Evolutionary conservation across 2,888 invertebrate genomes (phyloP).

Genomic region (Rotaria sp.): DNA sequence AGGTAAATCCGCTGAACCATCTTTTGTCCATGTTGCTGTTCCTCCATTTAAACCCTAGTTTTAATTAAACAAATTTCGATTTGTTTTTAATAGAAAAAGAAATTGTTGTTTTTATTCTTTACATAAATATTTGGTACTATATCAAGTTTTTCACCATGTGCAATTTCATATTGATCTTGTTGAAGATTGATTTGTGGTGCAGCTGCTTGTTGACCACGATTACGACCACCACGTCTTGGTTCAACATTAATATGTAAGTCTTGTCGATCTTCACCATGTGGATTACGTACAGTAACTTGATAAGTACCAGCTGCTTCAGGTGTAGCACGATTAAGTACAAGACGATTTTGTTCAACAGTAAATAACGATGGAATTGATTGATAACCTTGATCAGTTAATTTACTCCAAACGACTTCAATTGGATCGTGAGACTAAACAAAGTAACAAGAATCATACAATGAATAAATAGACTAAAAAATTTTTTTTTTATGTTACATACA

Average conservation of each 20-base stretch:
- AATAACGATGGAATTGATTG: conserved; percentile 6
- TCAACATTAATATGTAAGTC: neutral
- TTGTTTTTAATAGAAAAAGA: neutral
- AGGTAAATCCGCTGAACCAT: conserved; percentile 6
- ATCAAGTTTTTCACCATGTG: neutral
- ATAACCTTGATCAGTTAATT: neutral
- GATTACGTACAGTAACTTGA: neutral
- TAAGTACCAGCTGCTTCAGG: conserved; percentile 9
- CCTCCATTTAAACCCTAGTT: neutral
- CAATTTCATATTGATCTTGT: neutral
- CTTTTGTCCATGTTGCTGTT: neutral
- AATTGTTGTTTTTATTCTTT: neutral
- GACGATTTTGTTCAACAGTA: neutral
- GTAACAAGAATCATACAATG: neutral
- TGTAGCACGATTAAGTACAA: neutral
- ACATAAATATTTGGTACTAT: neutral
- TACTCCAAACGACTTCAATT: neutral
- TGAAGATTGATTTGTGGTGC: neutral
- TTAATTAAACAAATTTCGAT: neutral
- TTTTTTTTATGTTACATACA: neutral
- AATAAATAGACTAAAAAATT: neutral
- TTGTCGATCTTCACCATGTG: conserved; percentile 8
- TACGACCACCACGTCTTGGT: neutral
- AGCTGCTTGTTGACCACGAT: neutral
- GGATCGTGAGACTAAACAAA: neutral